Base-by-base conservation (phyloP, 2,113 vertebrate species). In the Corythoichthys intestinalis region DNA sequence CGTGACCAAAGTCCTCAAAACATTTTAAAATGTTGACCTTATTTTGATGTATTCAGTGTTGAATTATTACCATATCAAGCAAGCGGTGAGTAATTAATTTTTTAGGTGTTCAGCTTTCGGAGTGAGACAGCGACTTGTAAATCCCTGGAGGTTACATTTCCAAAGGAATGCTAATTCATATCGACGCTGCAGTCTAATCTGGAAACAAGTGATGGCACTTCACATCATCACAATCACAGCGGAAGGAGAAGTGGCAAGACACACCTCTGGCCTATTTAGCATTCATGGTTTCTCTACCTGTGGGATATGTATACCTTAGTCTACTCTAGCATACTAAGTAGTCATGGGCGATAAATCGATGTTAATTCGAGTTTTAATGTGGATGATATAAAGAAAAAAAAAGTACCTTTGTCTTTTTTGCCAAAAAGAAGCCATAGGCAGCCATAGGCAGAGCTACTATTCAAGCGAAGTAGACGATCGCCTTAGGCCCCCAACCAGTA, bases 81-180 rank as follows among this genome's bases (percentile, higher is more conserved):
- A 52, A 15, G 41, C 35, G 48, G 47, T 4, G 1, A 17, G 37
- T 38, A 38, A 57, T 35, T 9, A 34, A 57, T 57, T 57, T 67
- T 47, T 58, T 44, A 34, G 52, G 46, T 4, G 34, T 60, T 59
- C n/a, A 10, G 15, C 47, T 62, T 39, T 65, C 47, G 6, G 28
- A 62, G 52, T 56, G 44, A 61, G 70, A 6, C 35, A 12, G 47
- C 7, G 58, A 28, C 60, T 70, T 49, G 48, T 68, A 78, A 77
- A 81, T 83, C 72, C 74, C 75, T 34, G 37, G 62, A 81, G 77
- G 60, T 73, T 85, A 80, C 67, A 65, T 80, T 73, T 34, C 67
- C 48, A 66, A 52, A 65, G 17, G 68, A 71, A 78, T 84, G 83
- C 58, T 81, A 85, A 87, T 82, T 81, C 44, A 15, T 75, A 89